phyloP scores from a whole-genome alignment of 2,888 invertebrate genomes.

The Lithodes maja region DNA sequence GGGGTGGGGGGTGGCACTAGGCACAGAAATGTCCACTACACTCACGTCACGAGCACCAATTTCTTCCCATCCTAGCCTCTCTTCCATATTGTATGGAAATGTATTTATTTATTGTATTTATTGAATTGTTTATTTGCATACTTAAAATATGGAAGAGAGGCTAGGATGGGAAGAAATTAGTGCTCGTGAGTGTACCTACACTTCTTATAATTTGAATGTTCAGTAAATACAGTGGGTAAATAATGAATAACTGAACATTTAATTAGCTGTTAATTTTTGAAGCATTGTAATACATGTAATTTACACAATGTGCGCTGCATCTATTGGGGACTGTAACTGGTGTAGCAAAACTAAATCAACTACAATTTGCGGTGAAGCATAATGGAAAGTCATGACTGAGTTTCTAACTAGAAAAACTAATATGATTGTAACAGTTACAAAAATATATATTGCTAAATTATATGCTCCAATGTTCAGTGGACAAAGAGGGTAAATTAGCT shows the following conservation, averaged over 20 bases:
- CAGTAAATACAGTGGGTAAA: background rate
- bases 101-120: too few relatives aligned
- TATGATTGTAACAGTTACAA: background rate
- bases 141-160: too few relatives aligned
- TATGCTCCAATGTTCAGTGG: background rate
- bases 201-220: background rate
- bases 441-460: background rate
- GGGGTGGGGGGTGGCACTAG: too few relatives aligned
- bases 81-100: too few relatives aligned
- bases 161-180: too few relatives aligned
- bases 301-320: background rate
- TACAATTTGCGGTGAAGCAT: background rate
- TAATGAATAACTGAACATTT: background rate
- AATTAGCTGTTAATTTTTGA: background rate
- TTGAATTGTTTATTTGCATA: too few relatives aligned
- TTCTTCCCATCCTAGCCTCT: too few relatives aligned
- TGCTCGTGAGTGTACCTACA: background rate
- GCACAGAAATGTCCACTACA: too few relatives aligned
- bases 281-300: background rate
- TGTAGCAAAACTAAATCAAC: constrained; percentile 1
- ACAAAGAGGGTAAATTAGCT: background rate
- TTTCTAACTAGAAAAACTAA: background rate
- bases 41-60: too few relatives aligned
- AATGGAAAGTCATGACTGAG: background rate
- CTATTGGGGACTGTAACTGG: background rate